Evolutionary conservation across 2,888 invertebrate species (phyloP).

Genomic region (Caenorhabditis imperialis): DNA sequence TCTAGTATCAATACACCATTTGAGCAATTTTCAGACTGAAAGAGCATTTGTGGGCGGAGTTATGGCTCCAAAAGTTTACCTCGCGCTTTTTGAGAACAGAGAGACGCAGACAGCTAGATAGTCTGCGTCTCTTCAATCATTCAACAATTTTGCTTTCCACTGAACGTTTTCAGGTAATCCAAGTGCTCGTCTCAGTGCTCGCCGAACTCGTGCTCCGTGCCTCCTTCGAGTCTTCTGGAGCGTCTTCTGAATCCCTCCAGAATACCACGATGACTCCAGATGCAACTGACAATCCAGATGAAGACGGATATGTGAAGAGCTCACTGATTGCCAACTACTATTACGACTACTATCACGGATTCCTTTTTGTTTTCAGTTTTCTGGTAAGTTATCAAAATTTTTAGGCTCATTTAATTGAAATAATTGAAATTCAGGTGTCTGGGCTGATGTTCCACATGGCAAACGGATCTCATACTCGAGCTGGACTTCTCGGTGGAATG

Average conservation of each 20-base stretch:
- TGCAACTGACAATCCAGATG: background rate
- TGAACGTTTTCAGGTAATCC: background rate
- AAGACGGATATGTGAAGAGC: conserved; percentile 8
- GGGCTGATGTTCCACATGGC: conserved; percentile 8
- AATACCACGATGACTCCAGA: background rate
- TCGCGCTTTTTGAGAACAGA: too few relatives aligned
- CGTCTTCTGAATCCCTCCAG: background rate
- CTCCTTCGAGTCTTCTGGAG: background rate
- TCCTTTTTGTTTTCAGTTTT: conserved; percentile 4
- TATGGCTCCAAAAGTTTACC: too few relatives aligned
- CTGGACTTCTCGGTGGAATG: conserved; percentile 23
- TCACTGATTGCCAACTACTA: conserved; percentile 11
- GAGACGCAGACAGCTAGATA: too few relatives aligned
- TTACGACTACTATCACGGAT: conserved; percentile 20
- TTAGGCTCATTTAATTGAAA: too few relatives aligned
- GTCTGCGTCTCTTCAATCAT: too few relatives aligned
- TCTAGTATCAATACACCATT: too few relatives aligned
- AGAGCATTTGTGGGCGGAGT: too few relatives aligned
- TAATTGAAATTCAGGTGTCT: background rate
- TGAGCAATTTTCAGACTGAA: too few relatives aligned
- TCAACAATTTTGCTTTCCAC: too few relatives aligned
- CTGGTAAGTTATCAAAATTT: too few relatives aligned
- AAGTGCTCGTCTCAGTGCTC: background rate
- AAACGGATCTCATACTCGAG: conserved; percentile 4
- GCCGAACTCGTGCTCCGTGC: background rate